Percentiles rank a stretch among this genome's conserved stretches.
Conservation (phyloP, 2,888 invertebrate species). For the Dicyrtoma fusca region DNA sequence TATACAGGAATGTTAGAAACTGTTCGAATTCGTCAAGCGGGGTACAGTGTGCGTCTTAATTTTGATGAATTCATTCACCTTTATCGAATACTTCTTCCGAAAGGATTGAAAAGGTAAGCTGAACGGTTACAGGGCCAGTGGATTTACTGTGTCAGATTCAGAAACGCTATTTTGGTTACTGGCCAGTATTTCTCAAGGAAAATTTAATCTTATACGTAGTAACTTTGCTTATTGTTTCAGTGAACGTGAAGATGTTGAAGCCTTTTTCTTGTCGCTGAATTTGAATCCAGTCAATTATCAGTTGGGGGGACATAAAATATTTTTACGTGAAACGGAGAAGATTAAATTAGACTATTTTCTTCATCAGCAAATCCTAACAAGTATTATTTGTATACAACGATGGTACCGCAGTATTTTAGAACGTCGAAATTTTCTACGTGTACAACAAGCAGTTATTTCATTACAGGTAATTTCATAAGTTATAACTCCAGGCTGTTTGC, state of each 20-base stretch:
- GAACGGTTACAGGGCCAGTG: too few species aligned
- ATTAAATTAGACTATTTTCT: slow-evolving; percentile 86
- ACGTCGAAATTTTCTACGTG: slow-evolving; percentile 73
- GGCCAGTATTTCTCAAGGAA: too few species aligned
- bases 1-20: slow-evolving; percentile 98
- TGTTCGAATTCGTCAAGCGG: slow-evolving; percentile 89
- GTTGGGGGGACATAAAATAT: slow-evolving; percentile 84
- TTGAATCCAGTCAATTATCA: slow-evolving; percentile 90
- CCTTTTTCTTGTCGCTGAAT: slow-evolving; percentile 80
- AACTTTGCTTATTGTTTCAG: slow-evolving; percentile 61
- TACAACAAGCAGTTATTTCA: slow-evolving; percentile 73
- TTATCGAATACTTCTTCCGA: slow-evolving; percentile 86
- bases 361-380: slow-evolving; percentile 91
- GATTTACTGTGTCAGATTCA: too few species aligned
- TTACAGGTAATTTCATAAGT: slow-evolving; percentile 69
- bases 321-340: slow-evolving; percentile 91
- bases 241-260: slow-evolving; percentile 81
- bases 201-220: slow-evolving; percentile 3
- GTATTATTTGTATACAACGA: slow-evolving; percentile 87
- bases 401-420: slow-evolving; percentile 85
- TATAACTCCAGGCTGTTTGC: too few species aligned
- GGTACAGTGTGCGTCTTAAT: slow-evolving; percentile 89
- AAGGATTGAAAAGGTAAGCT: slow-evolving; percentile 69
- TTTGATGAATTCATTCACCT: slow-evolving; percentile 93
- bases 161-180: not conserved